Conservation (phyloP, 2,888 invertebrate species). For the Aphodius sticticus region DNA sequence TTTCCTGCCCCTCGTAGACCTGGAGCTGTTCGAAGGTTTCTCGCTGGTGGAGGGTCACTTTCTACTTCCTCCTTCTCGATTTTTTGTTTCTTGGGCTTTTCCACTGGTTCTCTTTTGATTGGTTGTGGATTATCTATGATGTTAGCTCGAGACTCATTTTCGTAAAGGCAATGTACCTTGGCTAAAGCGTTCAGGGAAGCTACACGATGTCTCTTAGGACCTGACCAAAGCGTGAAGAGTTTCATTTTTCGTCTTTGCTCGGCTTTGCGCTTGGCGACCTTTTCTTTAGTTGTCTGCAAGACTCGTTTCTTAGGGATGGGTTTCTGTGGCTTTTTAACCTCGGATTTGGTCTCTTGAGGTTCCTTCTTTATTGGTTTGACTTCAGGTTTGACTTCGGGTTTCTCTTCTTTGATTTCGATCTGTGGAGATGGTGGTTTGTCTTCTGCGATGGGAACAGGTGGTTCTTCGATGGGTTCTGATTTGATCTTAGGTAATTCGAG, state of each 20-base stretch:
- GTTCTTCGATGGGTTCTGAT: constrained; percentile 33
- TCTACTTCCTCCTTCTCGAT: constrained; percentile 39
- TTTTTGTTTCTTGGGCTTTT: constrained; percentile 38
- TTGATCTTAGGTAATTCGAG: constrained; percentile 12
- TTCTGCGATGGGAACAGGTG: constrained; percentile 24
- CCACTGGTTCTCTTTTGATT: constrained; percentile 42
- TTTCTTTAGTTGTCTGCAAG: constrained; percentile 32
- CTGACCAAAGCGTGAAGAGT: constrained; percentile 75
- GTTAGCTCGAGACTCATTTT: constrained; percentile 83
- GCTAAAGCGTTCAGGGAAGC: constrained; percentile 89
- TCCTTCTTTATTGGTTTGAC: constrained; percentile 26
- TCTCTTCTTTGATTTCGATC: constrained; percentile 22
- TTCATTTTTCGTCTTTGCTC: constrained; percentile 62
- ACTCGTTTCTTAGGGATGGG: constrained; percentile 24
- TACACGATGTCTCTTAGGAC: constrained; percentile 84
- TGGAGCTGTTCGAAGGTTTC: constrained; percentile 75
- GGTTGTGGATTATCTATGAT: constrained; percentile 63
- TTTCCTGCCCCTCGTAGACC: constrained; percentile 81
- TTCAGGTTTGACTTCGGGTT: not conserved
- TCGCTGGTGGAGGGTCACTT: constrained; percentile 53
- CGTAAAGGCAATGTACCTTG: constrained; percentile 90
- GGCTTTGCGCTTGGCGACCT: constrained; percentile 37
- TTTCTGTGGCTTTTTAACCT: not conserved
- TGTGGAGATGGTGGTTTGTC: constrained; percentile 8
- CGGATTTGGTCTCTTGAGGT: constrained; percentile 18